Evolutionary conservation across 2,888 invertebrate species (phyloP), one percentile per base, ranked within the genome.

Genomic region (Pandemis cinnamomeana): DNA sequence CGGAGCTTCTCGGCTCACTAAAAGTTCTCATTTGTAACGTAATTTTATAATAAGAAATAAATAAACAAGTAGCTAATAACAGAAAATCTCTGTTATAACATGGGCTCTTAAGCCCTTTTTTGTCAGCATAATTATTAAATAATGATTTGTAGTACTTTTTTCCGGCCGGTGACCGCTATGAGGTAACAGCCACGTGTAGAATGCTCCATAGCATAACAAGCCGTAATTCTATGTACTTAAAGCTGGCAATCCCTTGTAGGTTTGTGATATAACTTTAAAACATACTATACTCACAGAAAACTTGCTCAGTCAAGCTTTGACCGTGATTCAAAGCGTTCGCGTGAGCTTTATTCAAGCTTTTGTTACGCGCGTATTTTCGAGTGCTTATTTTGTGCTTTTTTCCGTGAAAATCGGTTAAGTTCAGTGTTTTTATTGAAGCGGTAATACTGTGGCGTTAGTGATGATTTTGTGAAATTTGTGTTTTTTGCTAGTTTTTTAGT

Each of bases 101-200:
- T n/a, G n/a, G n/a, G 11, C 6, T 53, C 51, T n/a, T n/a, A 53
- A 4, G 6, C 2, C 20, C 20, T 20, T 55, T 20, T 55, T 36
- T 36, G 11, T 41, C 11, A 11, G 10, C 3, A 58, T 8, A 58
- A 60, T 60, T 60, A 60, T 41, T 11, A 60, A 60, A 41, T 60
- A 36, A 10, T 41, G 60, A 13, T 60, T 60, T 13, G 13, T 60
- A 46, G 48, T 64, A 51, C 70, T 67, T 72, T 63, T 60, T 51
- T 51, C 78, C 78, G 80, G 82, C 80, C 78, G 80, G 78, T 80
- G 82, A 83, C 85, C 85, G 84, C 80, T 72, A 11, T 10, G 69
- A 69, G 69, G 73, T 74, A 74, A 74, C 46, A 72, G 5, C 70
- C 73, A 74, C 73, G 73, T 74, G 73, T 11, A 53, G 6, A 5